Evolutionary conservation across 2,797 vertebrate species (phyloP).

Genomic region (Rhabdophis nuchalis): DNA sequence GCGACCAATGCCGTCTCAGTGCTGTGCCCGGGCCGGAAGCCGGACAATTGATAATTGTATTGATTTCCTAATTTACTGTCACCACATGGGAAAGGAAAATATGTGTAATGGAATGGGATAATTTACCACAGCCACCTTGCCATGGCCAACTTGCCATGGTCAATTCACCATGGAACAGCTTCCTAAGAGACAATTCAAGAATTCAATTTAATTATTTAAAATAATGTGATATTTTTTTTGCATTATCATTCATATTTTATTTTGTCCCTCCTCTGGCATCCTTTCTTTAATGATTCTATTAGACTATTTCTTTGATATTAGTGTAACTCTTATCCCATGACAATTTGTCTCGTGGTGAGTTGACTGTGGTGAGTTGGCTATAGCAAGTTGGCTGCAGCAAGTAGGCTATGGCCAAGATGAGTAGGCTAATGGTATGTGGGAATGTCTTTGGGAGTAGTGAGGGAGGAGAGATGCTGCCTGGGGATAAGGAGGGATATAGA

Average conservation of each 20-base stretch:
- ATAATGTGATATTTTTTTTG: neutral
- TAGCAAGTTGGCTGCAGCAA: neutral
- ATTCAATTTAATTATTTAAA: neutral
- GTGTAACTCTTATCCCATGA: neutral
- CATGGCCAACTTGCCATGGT: neutral
- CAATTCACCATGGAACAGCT: no score
- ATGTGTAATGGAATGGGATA: neutral
- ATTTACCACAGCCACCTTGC: neutral
- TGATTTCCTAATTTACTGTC: neutral
- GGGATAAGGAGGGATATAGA: neutral
- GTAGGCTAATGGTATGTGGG: neutral
- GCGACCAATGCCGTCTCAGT: no score
- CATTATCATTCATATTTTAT: neutral
- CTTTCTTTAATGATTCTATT: neutral
- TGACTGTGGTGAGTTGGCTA: neutral
- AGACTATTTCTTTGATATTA: neutral
- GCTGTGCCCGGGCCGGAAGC: no score
- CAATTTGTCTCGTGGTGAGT: neutral
- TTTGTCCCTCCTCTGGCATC: neutral
- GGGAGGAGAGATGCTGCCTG: neutral
- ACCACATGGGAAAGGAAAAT: neutral
- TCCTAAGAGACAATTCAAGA: neutral
- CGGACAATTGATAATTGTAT: no score
- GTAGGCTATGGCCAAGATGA: neutral
- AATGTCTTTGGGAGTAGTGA: neutral